These are phyloP conservation scores for Drosophila kanekoi DNA, from an alignment of 2,888 invertebrate species.

Conservation along the genomic window DNA sequence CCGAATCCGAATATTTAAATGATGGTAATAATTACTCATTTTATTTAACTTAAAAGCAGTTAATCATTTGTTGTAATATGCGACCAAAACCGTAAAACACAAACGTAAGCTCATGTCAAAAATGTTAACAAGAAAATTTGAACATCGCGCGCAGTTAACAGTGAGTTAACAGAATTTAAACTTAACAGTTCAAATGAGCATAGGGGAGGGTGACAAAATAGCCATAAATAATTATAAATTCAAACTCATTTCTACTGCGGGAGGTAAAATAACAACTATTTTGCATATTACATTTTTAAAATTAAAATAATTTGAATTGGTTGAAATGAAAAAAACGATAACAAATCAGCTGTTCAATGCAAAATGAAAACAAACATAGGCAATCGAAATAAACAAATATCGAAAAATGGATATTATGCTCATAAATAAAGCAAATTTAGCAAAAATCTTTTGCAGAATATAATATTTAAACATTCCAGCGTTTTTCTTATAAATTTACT, in stretches of 20 bases:
- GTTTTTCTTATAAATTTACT: not conserved
- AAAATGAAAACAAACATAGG: not conserved
- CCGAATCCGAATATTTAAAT: too few relatives aligned
- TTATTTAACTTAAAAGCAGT: too few relatives aligned
- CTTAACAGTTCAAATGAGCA: constrained; percentile 1
- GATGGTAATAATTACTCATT: not conserved
- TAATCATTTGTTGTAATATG: not conserved
- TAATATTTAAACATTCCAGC: not conserved
- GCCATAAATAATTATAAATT: not conserved
- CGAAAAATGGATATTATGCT: too few relatives aligned
- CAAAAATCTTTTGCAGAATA: not conserved
- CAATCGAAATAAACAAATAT: not conserved
- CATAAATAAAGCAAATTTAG: not conserved
- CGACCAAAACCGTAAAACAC: constrained; percentile 5
- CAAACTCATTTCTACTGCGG: not conserved
- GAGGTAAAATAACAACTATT: too few relatives aligned
- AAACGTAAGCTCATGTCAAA: not conserved
- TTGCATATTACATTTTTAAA: too few relatives aligned
- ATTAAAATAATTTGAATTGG: too few relatives aligned
- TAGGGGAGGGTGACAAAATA: not conserved
- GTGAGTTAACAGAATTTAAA: not conserved
- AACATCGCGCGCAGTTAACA: constrained; percentile 11
- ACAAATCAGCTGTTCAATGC: not conserved
- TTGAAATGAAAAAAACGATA: not conserved
- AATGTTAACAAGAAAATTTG: not conserved